These are phyloP conservation scores for Pleuronectes platessa DNA, from an alignment of 2,113 vertebrate genomes.

Conservation along the genomic window DNA sequence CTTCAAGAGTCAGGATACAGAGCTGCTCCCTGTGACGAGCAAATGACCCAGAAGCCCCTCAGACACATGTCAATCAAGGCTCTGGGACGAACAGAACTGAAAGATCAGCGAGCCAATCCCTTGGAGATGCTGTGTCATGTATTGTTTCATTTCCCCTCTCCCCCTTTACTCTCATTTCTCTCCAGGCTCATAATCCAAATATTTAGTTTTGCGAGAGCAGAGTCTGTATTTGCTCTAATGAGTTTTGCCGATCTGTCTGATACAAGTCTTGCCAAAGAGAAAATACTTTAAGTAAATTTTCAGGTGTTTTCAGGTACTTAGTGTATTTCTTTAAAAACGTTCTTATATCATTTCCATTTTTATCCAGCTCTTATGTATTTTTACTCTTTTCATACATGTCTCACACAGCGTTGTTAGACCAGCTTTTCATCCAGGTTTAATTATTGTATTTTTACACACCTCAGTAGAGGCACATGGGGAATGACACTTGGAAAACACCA, in stretches of 20 bases:
- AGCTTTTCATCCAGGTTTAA: slow-evolving; percentile 40
- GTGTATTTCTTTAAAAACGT: no score
- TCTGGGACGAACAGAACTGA: slow-evolving; percentile 22
- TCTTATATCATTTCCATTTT: no score
- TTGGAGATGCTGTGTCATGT: slow-evolving; percentile 38
- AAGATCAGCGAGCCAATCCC: slow-evolving; percentile 39
- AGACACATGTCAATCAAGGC: slow-evolving; percentile 36
- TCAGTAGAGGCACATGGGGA: slow-evolving; percentile 13
- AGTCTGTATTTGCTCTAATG: slow-evolving; percentile 53
- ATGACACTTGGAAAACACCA: slow-evolving; percentile 17
- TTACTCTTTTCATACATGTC: neutral
- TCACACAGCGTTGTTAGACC: neutral
- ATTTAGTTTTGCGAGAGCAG: slow-evolving; percentile 43
- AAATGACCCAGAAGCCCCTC: slow-evolving; percentile 43
- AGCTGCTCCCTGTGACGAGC: neutral
- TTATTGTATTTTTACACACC: slow-evolving; percentile 13
- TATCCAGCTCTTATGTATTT: neutral
- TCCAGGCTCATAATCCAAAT: slow-evolving; percentile 40
- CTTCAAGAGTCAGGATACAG: slow-evolving; percentile 20
- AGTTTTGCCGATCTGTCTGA: neutral
- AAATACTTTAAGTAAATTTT: no score
- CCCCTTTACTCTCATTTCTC: slow-evolving; percentile 8
- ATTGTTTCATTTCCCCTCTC: slow-evolving; percentile 16
- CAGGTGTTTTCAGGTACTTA: no score
- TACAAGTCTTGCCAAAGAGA: neutral